Evolutionary conservation across 2,888 invertebrate genomes (phyloP).

Genomic region (Malacosoma neustria): DNA sequence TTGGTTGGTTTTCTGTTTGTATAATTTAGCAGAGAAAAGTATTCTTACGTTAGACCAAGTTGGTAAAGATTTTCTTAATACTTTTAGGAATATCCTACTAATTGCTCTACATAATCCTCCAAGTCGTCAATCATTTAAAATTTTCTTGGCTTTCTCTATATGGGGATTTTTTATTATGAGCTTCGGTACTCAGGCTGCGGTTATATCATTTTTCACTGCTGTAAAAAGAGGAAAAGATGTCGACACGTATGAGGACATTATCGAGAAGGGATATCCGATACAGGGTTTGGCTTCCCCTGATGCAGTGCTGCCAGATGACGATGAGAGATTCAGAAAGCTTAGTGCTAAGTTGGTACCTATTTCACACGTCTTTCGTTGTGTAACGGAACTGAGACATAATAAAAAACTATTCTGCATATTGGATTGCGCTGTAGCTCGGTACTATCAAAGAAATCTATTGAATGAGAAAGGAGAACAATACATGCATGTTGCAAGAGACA

Average conservation of each 20-base stretch:
- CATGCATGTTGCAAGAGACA: slow-evolving; percentile 51
- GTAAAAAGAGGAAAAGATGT: slow-evolving; percentile 55
- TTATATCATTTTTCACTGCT: slow-evolving; percentile 57
- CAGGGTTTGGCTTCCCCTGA: slow-evolving; percentile 63
- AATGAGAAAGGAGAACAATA: slow-evolving; percentile 54
- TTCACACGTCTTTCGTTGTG: slow-evolving; percentile 36
- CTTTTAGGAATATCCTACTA: slow-evolving; percentile 39
- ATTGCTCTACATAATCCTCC: slow-evolving; percentile 43
- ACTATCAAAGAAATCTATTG: slow-evolving; percentile 40
- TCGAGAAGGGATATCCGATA: slow-evolving; percentile 48
- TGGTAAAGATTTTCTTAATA: slow-evolving; percentile 54
- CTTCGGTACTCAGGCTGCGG: slow-evolving; percentile 55
- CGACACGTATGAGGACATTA: slow-evolving; percentile 55
- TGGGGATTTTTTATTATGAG: slow-evolving; percentile 61
- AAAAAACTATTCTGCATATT: slow-evolving; percentile 49
- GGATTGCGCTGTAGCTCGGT: slow-evolving; percentile 54
- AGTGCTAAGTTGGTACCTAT: slow-evolving; percentile 42
- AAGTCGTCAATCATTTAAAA: slow-evolving; percentile 35
- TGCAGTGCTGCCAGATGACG: slow-evolving; percentile 45
- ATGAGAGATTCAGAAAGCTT: slow-evolving; percentile 39
- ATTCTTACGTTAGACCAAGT: slow-evolving; percentile 35
- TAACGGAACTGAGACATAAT: slow-evolving; percentile 36
- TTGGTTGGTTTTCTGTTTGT: slow-evolving; percentile 47
- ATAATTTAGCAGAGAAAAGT: slow-evolving; percentile 29
- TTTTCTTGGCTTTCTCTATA: slow-evolving; percentile 42